Percentiles rank a stretch among this genome's conserved stretches.
These are phyloP conservation scores for Setipinna tenuifilis DNA, from an alignment of 2,797 vertebrate species.

Conservation along the genomic window DNA sequence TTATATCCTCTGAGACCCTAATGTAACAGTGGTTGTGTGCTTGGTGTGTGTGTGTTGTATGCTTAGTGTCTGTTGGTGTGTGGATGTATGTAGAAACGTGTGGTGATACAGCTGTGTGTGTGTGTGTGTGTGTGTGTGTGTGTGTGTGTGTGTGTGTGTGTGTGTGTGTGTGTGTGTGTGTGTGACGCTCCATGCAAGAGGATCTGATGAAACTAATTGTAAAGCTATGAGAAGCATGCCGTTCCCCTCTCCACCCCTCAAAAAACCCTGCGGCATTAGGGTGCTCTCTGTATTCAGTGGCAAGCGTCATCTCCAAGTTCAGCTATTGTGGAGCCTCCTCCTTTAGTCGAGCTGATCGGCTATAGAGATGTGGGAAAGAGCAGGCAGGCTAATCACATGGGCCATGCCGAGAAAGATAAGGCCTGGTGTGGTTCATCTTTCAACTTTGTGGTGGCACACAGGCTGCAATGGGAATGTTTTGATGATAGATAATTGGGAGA, in stretches of 20 bases:
- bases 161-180: slow-evolving; percentile 27
- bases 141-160: slow-evolving; percentile 1
- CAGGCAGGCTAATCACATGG: slow-evolving; percentile 25
- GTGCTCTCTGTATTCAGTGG: slow-evolving; percentile 22
- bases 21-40: not conserved
- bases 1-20: slow-evolving; percentile 1
- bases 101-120: slow-evolving; percentile 7
- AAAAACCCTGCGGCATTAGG: slow-evolving; percentile 24
- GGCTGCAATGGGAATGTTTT: not conserved
- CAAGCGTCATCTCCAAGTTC: not conserved
- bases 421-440: not conserved
- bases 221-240: slow-evolving; percentile 33
- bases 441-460: not conserved
- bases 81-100: not conserved
- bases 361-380: slow-evolving; percentile 25
- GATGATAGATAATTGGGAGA: not conserved
- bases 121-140: slow-evolving; percentile 24
- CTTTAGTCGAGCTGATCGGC: slow-evolving; percentile 24
- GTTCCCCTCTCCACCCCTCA: no score
- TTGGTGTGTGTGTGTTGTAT: not conserved
- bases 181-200: not conserved
- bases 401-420: not conserved
- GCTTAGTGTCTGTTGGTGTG: not conserved
- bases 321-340: slow-evolving; percentile 17
- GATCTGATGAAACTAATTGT: slow-evolving; percentile 49